These are phyloP conservation scores for Sphaerophoria taeniata DNA, from an alignment of 2,888 invertebrate genomes.

Conservation along the genomic window DNA sequence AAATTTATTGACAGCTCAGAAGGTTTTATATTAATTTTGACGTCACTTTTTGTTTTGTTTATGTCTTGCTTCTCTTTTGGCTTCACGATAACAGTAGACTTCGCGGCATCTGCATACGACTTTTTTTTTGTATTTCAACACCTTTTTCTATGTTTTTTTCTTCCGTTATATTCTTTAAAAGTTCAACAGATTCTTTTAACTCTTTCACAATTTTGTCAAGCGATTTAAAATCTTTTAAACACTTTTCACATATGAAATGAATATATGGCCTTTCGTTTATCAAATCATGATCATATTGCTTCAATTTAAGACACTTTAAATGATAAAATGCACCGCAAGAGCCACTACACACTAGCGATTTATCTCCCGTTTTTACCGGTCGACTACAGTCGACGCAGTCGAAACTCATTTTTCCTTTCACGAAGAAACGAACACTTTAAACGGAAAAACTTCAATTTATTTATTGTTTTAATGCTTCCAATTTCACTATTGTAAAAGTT, in stretches of 20 bases:
- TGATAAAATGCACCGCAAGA: neutral
- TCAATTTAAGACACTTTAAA: no score
- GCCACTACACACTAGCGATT: neutral
- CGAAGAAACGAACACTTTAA: no score
- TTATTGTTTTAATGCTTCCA: neutral
- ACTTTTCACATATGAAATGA: neutral
- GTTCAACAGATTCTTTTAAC: neutral
- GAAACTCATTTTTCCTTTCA: neutral
- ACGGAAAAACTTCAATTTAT: neutral
- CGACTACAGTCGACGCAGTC: neutral
- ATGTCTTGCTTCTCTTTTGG: conserved; percentile 7
- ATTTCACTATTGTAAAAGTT: neutral
- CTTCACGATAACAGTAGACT: conserved; percentile 10
- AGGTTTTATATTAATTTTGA: conserved; percentile 1
- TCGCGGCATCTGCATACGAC: neutral
- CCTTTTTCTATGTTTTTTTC: neutral
- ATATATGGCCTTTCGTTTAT: neutral
- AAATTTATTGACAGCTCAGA: neutral
- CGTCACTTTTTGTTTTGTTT: conserved; percentile 17
- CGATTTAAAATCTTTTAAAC: neutral
- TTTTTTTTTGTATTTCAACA: conserved; percentile 6
- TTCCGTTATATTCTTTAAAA: conserved; percentile 1
- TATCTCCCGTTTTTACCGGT: neutral
- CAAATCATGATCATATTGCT: no score
- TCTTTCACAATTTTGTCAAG: conserved; percentile 6